A percentile compares a stretch with the other conserved stretches of the same genome.
Conservation (phyloP, 2,797 vertebrate species). For the Myripristis murdjan region DNA sequence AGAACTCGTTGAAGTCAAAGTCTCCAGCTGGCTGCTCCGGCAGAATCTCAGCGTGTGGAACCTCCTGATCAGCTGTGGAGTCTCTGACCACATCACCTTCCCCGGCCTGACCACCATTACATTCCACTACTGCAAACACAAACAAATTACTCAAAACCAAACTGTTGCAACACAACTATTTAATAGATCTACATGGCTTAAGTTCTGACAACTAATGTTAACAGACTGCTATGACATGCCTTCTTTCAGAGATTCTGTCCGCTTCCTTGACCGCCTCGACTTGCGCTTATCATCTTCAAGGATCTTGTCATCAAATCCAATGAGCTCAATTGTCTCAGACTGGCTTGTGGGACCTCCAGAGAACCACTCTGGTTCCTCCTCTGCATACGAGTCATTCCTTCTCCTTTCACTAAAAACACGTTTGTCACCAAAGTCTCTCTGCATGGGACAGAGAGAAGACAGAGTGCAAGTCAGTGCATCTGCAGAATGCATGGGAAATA, state of each 20-base stretch:
- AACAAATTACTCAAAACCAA: not conserved
- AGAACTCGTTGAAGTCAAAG: constrained; percentile 99
- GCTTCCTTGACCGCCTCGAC: constrained; percentile 90
- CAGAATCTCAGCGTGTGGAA: constrained; percentile 90
- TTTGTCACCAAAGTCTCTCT: constrained; percentile 98
- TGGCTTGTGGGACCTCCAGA: constrained; percentile 97
- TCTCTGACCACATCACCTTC: constrained; percentile 86
- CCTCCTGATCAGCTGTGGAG: constrained; percentile 93
- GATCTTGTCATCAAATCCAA: constrained; percentile 97
- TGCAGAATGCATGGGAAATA: not conserved
- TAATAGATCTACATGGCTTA: not conserved
- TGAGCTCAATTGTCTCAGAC: constrained; percentile 98
- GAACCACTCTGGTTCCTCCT: constrained; percentile 99
- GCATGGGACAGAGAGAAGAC: constrained; percentile 41
- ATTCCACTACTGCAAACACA: constrained; percentile 83
- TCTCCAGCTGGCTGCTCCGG: constrained; percentile 92
- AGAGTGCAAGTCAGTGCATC: not conserved
- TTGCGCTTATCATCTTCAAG: constrained; percentile 95
- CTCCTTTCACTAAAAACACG: constrained; percentile 95
- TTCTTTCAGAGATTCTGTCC: constrained; percentile 91
- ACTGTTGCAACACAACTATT: not conserved
- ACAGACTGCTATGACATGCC: constrained; percentile 75
- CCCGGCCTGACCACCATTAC: constrained; percentile 92
- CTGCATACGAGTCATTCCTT: constrained; percentile 96
- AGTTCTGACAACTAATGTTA: not conserved